These are phyloP conservation scores for Uria lomvia DNA, from an alignment of 2,113 vertebrate genomes.

Conservation along the genomic window DNA sequence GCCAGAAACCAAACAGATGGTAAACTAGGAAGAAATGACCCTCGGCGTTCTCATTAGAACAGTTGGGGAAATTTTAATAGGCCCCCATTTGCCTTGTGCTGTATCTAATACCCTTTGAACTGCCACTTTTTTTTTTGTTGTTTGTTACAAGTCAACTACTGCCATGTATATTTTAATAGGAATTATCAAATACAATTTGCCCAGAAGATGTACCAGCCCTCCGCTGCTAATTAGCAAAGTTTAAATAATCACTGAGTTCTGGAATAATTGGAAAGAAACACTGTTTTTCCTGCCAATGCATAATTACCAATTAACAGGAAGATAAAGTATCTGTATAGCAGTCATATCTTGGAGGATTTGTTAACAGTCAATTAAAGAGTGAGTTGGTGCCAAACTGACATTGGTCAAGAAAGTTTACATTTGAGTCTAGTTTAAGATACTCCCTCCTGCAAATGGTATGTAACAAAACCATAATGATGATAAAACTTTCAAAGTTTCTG, in stretches of 20 bases:
- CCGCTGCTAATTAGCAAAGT: conserved; percentile 76
- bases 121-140: conserved; percentile 49
- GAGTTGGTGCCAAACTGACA: conserved; percentile 61
- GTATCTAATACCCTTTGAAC: conserved; percentile 78
- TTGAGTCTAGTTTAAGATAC: conserved; percentile 35
- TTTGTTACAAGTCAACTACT: conserved; percentile 73
- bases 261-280: conserved; percentile 75
- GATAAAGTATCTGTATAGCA: conserved; percentile 71
- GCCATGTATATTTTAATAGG: conserved; percentile 78
- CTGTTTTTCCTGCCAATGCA: conserved; percentile 76
- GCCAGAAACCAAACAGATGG: conserved; percentile 81
- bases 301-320: conserved; percentile 81
- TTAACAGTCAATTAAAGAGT: conserved; percentile 76
- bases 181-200: conserved; percentile 78
- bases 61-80: conserved; percentile 77
- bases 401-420: conserved; percentile 71
- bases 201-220: conserved; percentile 73
- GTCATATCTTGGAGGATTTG: conserved; percentile 73
- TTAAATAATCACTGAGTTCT: conserved; percentile 78
- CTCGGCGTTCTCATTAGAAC: conserved; percentile 77
- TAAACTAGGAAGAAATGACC: conserved; percentile 76
- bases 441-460: not conserved
- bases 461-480: not conserved
- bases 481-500: not conserved
- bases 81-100: conserved; percentile 66